Base-by-base conservation (phyloP, 2,797 vertebrate species). In the Brachyrhaphis roseni region DNA sequence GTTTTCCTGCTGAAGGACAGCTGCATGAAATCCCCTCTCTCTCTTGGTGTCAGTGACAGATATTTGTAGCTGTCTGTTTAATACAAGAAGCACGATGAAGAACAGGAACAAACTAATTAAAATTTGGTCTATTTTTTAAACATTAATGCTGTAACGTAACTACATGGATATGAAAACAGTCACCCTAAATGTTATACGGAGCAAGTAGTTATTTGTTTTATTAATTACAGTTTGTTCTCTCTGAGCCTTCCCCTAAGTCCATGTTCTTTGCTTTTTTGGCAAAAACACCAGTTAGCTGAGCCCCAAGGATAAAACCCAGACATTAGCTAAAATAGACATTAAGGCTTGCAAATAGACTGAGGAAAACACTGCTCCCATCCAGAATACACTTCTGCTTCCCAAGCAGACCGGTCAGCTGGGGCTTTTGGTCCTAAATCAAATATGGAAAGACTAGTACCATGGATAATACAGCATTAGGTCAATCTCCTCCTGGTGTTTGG, bases 241-340 rank as follows among this genome's bases (percentile, higher is more conserved):
- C 41, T 84, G 76, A 77, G 86, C 46, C 82, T 88, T 82, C 82
- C 82, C 76, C 66, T 78, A 88, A 72, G 77, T 80, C 75, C 75
- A 86, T 87, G 77, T 89, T 93, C 77, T 84, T 72, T 82, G 87
- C 73, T 78, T 84, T 92, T 90, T 91, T 94, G 94, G 94, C 93
- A 90, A 94, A 91, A 93, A 84, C 87, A 91, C 34, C 15, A 77
- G 81, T 82, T 81, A 81, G 31, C 75, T 80, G 34, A 80, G 84
- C 84, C 90, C 89, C 88, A 90, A 90, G 83, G 89, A 90, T 83
- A 74, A 89, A 78, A 84, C 89, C 86, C 91, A 96, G 95, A 95
- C 94, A 86, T 93, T 88, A 94, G 91, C 91, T 95, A 92, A 94
- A 95, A 94, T 91, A 94, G 89, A 91, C 78, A 88, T 89, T 88